These are phyloP conservation scores for Acrocephalus scirpaceus DNA, from an alignment of 2,797 vertebrate genomes.

Conservation along the genomic window DNA sequence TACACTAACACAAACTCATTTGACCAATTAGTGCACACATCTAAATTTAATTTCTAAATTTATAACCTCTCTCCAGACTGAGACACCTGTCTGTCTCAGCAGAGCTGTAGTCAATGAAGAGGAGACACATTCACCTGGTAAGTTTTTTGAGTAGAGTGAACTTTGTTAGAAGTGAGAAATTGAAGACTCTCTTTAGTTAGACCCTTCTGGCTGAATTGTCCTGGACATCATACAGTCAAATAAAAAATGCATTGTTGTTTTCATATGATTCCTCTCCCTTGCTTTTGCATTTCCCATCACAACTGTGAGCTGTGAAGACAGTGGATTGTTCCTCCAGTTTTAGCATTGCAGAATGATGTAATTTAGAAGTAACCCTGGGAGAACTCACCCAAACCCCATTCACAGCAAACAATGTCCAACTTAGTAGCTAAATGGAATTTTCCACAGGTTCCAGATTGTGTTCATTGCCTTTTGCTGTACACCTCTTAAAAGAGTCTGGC, in stretches of 20 bases:
- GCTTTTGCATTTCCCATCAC: neutral
- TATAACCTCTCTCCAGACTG: neutral
- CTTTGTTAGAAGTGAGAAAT: neutral
- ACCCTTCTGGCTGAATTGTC: neutral
- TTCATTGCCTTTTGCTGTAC: neutral
- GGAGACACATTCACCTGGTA: neutral
- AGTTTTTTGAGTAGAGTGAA: neutral
- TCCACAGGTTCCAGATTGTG: neutral
- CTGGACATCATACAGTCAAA: neutral
- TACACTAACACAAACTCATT: neutral
- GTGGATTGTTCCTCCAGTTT: neutral
- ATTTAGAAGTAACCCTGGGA: neutral
- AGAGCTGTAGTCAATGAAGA: neutral
- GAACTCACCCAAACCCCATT: neutral
- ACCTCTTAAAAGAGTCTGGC: neutral
- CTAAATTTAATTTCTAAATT: neutral
- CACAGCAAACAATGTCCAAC: neutral
- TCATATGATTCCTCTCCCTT: neutral
- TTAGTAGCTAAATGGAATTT: neutral
- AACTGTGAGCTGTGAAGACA: neutral
- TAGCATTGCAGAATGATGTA: neutral
- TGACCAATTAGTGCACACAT: neutral
- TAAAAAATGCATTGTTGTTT: neutral
- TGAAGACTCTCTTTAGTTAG: neutral
- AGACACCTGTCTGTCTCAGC: neutral